Percentiles rank a stretch among this genome's conserved stretches.
Conservation (phyloP, 2,888 invertebrate species). For the Eristalis tenax region DNA sequence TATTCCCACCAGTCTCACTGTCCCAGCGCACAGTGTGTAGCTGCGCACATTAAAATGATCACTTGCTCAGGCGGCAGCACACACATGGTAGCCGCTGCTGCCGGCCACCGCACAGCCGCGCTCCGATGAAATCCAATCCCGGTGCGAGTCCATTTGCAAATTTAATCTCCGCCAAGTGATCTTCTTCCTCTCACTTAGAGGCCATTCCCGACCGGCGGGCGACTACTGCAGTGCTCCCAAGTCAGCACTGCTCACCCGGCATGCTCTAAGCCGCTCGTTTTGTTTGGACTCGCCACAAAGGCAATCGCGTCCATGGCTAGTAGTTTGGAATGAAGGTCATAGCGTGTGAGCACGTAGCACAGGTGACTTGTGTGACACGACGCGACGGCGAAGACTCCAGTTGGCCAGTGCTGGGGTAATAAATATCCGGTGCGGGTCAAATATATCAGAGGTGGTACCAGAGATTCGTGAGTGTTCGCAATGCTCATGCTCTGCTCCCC, state of each 20-base stretch:
- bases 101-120: too few relatives aligned
- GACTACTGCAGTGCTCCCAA: constrained; percentile 2
- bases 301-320: neutral
- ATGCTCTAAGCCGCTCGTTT: constrained; percentile 19
- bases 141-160: constrained; percentile 67
- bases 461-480: constrained; percentile 66
- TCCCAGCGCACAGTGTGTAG: constrained; percentile 61
- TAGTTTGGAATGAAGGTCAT: constrained; percentile 67
- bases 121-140: constrained; percentile 57
- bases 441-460: constrained; percentile 71
- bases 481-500: constrained; percentile 55
- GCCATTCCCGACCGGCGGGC: constrained; percentile 17
- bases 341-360: constrained; percentile 69
- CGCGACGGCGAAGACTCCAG: constrained; percentile 58
- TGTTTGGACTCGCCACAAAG: neutral
- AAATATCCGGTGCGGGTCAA: constrained; percentile 70
- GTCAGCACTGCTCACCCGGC: constrained; percentile 19
- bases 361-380: constrained; percentile 72
- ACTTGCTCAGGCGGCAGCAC: constrained; percentile 39
- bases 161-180: constrained; percentile 68
- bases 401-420: constrained; percentile 67
- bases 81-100: constrained; percentile 32
- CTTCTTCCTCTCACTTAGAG: constrained; percentile 63
- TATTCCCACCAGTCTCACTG: constrained; percentile 66
- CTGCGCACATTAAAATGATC: constrained; percentile 70